Percentiles rank a stretch among this genome's conserved stretches.
These are phyloP conservation scores for Alouatta palliata DNA, from an alignment of 2,113 vertebrate species.

Conservation along the genomic window DNA sequence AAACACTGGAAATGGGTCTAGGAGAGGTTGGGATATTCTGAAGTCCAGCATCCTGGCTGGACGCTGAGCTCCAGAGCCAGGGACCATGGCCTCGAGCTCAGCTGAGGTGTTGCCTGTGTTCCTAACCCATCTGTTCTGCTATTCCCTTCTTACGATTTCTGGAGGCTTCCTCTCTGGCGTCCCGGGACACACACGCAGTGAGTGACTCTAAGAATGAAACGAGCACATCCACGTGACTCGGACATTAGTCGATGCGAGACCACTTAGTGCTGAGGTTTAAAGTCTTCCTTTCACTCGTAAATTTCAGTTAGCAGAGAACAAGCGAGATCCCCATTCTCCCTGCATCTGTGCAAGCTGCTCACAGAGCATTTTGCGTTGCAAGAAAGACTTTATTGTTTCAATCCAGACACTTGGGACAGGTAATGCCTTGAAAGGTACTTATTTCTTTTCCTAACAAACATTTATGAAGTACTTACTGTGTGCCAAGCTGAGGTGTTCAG, in stretches of 20 bases:
- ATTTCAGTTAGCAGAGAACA: not conserved
- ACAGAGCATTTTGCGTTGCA: accelerated
- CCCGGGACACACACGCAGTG: not conserved
- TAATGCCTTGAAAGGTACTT: accelerated
- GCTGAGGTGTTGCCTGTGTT: not conserved
- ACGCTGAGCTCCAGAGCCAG: not conserved
- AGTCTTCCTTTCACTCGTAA: not conserved
- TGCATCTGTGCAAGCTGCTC: not conserved
- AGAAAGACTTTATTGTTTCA: accelerated
- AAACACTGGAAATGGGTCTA: not conserved
- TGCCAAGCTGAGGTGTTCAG: not conserved
- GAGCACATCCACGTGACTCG: accelerated
- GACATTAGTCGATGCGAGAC: not conserved
- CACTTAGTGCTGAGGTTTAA: not conserved
- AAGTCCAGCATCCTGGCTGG: not conserved
- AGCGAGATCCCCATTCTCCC: not conserved
- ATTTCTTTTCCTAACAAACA: not conserved
- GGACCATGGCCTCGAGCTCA: not conserved
- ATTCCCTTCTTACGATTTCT: not conserved
- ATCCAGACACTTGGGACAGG: not conserved
- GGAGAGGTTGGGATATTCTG: not conserved
- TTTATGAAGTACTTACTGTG: too few relatives aligned
- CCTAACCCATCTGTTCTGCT: accelerated
- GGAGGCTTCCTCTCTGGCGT: not conserved
- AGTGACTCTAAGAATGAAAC: not conserved